Evolutionary conservation across 2,888 invertebrate genomes (phyloP), one percentile per base, ranked within the genome.

Genomic region (Didymodactylos carnosus): DNA sequence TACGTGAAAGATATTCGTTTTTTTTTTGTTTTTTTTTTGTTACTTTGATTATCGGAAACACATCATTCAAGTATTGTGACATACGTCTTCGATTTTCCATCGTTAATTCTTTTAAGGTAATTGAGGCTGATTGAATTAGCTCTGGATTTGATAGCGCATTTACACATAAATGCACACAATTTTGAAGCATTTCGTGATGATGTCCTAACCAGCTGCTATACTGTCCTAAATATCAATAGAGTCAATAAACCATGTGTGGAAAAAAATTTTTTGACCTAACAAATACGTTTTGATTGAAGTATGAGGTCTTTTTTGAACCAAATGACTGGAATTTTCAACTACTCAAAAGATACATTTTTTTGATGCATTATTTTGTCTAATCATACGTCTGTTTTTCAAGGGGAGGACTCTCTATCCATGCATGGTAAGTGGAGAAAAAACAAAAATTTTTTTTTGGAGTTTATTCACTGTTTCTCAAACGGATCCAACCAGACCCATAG

Each of bases 91-190:
- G 87, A 80, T 92, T 92, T 82, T 92, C 91, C 41, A 89, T 86
- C 41, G 91, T 89, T 49, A 94, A 87, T 80, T 92, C 92, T 81
- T 92, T 91, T 16, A 94, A 85, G 35, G 94, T 92, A 82, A 92
- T 88, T 5, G 92, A 92, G 0, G 91, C 89, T 14, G 78, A 77
- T 8, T 90, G 88, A 0, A 90, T 88, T 76, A 90, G 89, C 39
- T 88, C 86, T 0, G 87, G 84, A 77, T 88, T 87, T 39, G 84
- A 86, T 16, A 91, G 82, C 1, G 89, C 89, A 43, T 83, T 82
- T 23, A 88, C 84, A 6, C 90, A 83, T 29, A 91, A 83, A n/a
- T 89, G 88, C 73, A 91, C 85, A 8, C 89, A 87, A 75, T 86
- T 86, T 39, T 86, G 86, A 77, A 91, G 84, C 81, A 87, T 87